phyloP scores from a whole-genome alignment of 2,888 invertebrate species.

The Eristalis tenax region DNA sequence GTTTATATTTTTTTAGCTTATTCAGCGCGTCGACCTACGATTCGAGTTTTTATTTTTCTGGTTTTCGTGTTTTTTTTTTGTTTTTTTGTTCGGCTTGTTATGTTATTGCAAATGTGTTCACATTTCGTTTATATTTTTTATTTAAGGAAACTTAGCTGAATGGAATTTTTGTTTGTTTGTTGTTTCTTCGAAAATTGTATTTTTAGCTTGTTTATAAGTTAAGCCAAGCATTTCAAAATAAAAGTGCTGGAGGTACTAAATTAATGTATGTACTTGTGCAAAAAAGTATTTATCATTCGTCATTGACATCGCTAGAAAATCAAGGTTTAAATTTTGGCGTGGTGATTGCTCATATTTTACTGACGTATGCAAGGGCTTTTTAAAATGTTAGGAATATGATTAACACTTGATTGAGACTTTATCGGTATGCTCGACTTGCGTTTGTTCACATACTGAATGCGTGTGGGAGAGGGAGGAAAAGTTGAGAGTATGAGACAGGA shows the following conservation, averaged over 20 bases:
- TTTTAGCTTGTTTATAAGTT: conserved; percentile 30
- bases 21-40: conserved; percentile 49
- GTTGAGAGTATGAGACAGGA: conserved; percentile 13
- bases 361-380: conserved; percentile 49
- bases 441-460: background rate
- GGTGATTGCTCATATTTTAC: conserved; percentile 19
- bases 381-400: conserved; percentile 43
- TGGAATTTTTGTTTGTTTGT: conserved; percentile 17
- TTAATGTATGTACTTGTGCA: conserved; percentile 33
- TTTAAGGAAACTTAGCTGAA: conserved; percentile 51
- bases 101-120: conserved; percentile 32
- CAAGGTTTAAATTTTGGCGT: conserved; percentile 46
- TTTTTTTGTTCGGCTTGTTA: conserved; percentile 23
- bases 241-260: conserved; percentile 57
- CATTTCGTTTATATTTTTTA: conserved; percentile 18
- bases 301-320: conserved; percentile 56
- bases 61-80: background rate
- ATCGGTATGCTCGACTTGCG: background rate
- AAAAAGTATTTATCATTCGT: conserved; percentile 33
- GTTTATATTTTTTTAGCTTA: conserved; percentile 34
- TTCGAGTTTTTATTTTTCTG: conserved; percentile 27
- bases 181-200: conserved; percentile 2
- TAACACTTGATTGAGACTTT: conserved; percentile 25
- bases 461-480: conserved; percentile 16
- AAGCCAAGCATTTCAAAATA: conserved; percentile 55